These are phyloP conservation scores for Cyanistes caeruleus DNA, from an alignment of 2,113 vertebrate genomes.

Conservation along the genomic window DNA sequence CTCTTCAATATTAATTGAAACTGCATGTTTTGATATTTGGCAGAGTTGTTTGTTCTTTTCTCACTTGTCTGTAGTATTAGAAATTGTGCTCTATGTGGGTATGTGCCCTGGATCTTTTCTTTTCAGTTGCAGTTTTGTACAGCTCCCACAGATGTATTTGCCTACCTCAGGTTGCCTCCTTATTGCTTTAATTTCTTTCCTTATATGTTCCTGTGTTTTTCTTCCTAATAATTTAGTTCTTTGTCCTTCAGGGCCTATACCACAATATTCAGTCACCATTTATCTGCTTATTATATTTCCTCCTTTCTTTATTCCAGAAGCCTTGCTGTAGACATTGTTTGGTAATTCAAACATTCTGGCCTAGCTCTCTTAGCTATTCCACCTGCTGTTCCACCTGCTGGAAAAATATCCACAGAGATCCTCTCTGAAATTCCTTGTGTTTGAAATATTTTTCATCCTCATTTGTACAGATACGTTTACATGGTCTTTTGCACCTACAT, in stretches of 20 bases:
- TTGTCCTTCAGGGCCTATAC: background rate
- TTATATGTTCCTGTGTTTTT: background rate
- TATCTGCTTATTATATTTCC: slow-evolving; percentile 46
- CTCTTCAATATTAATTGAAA: slow-evolving; percentile 16
- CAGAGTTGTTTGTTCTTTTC: background rate
- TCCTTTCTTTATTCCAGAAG: background rate
- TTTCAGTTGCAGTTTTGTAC: background rate
- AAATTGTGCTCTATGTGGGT: background rate
- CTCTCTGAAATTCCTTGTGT: slow-evolving; percentile 3
- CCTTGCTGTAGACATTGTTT: slow-evolving; percentile 10
- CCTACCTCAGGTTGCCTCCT: background rate
- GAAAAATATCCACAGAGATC: background rate
- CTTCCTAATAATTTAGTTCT: background rate
- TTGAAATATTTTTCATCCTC: background rate
- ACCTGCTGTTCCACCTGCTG: background rate
- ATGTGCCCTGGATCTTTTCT: background rate
- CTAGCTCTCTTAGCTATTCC: background rate
- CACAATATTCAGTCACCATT: slow-evolving; percentile 22
- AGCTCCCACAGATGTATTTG: background rate
- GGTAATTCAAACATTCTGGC: slow-evolving; percentile 10
- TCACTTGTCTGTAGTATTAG: background rate
- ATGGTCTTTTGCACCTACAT: background rate
- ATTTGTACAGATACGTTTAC: background rate
- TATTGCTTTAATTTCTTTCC: slow-evolving; percentile 5
- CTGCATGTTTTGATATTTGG: background rate